Evolutionary conservation across 2,888 invertebrate species (phyloP).

Genomic region (Idaea dimidiata): DNA sequence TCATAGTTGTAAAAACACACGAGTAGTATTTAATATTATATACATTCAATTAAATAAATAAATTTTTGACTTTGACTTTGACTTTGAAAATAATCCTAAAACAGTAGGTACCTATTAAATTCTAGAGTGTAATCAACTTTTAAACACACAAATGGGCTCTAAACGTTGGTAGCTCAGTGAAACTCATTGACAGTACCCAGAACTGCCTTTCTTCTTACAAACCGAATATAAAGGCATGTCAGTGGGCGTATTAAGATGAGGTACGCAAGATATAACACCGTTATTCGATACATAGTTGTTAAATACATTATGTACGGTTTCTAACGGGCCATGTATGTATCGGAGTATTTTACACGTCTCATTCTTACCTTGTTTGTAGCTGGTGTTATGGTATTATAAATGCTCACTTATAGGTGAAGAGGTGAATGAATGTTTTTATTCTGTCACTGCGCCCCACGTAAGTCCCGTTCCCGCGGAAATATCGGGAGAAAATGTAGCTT

Average conservation of each 20-base stretch:
- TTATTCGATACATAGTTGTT: constrained; percentile 6
- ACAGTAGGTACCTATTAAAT: too few relatives aligned
- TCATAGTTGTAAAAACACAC: too few relatives aligned
- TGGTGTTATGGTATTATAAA: background rate
- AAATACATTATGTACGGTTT: background rate
- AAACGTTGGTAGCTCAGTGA: background rate
- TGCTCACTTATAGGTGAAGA: too few relatives aligned
- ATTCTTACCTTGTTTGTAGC: background rate
- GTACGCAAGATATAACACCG: constrained; percentile 12
- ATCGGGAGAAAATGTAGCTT: too few relatives aligned
- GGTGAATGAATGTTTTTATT: too few relatives aligned
- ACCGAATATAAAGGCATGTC: background rate
- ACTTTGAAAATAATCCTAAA: too few relatives aligned
- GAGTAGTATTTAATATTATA: too few relatives aligned
- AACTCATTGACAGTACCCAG: background rate
- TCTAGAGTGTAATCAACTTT: background rate
- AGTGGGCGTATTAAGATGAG: constrained; percentile 12
- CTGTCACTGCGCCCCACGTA: too few relatives aligned
- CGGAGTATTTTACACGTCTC: background rate
- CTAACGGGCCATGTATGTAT: background rate
- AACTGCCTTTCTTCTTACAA: background rate
- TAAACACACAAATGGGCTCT: background rate
- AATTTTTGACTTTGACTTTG: too few relatives aligned
- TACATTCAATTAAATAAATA: too few relatives aligned
- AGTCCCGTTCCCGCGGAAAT: too few relatives aligned